Base-by-base conservation (phyloP, 2,797 vertebrate genomes). In the Ceryle rudis region DNA sequence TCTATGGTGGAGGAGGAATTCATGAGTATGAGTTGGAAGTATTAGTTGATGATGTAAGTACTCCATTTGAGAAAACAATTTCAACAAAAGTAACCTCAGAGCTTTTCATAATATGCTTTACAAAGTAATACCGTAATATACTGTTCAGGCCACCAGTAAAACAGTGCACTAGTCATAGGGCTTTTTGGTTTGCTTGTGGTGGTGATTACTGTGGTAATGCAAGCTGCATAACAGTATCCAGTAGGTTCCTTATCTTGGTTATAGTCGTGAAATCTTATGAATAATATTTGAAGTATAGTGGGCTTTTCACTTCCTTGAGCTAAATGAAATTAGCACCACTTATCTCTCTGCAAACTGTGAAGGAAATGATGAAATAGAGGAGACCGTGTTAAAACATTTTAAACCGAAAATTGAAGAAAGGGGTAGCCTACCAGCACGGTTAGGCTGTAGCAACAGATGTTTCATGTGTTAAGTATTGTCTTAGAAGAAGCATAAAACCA, bases 1-100 rank as follows among this genome's bases (percentile, higher is more conserved):
- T 99, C 77, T 99, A 99, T 10, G 99, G 99, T 82, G 99, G 99
- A 96, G 99, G 99, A 46, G 99, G 99, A 92, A 99, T 99, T 98
- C 99, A 99, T 87, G 99, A 99, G 96, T 99, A 99, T 89, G 99
- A 99, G 86, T 97, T 99, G 73, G 99, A 99, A 81, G 99, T 99
- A 81, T 98, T 99, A 44, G 99, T 99, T 81, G 99, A 99, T 97
- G 99, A 99, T 95, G 99, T 99, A 98, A 99, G 99, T 98, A 81
- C 28, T 44, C 9, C 14, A 71, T 69, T 26, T 81, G 33, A 10
- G 80, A 74, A 52, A 55, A 55, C 4, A 74, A 2, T n/a, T 41
- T 39, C 31, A 82, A 57, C 11, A 49, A 35, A 85, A 85, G 26
- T 69, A 58, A 57, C 21, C 10, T 69, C 22, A 17, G 21, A 46